Percentiles rank a stretch among this genome's conserved stretches.
Conservation (phyloP, 2,888 invertebrate species). For the Andrena fulva region DNA sequence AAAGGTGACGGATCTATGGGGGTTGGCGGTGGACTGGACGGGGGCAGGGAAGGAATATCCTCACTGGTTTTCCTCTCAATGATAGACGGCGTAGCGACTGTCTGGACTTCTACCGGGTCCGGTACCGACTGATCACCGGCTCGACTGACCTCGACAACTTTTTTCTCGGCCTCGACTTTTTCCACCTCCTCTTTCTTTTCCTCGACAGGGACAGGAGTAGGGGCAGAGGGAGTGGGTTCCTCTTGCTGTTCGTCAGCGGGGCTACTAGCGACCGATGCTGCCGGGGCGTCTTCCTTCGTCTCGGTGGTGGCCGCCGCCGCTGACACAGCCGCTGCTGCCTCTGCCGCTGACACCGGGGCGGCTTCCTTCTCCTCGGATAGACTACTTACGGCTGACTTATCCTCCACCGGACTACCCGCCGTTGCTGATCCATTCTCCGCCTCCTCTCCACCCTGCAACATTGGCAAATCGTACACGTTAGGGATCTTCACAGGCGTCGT, state of each 20-base stretch:
- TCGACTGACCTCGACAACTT: conserved; percentile 84
- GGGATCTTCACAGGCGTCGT: too few relatives aligned
- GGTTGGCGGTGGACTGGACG: conserved; percentile 83
- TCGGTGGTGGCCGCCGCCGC: conserved; percentile 45
- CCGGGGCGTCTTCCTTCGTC: conserved; percentile 63
- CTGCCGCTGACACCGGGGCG: conserved; percentile 58
- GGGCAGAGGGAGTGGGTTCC: conserved; percentile 78
- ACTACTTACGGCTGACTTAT: conserved; percentile 79
- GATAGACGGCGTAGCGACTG: conserved; percentile 83
- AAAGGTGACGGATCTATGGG: conserved; percentile 83
- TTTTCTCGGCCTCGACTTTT: conserved; percentile 77
- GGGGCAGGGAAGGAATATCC: conserved; percentile 81
- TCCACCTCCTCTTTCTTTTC: conserved; percentile 76
- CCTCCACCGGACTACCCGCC: conserved; percentile 76
- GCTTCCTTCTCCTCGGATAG: conserved; percentile 76
- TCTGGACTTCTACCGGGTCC: conserved; percentile 79
- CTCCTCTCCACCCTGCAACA: conserved; percentile 82
- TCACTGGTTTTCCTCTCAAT: conserved; percentile 84
- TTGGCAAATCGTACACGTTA: background rate
- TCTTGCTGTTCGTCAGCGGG: conserved; percentile 77
- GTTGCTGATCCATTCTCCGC: conserved; percentile 72
- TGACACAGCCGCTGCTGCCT: conserved; percentile 47
- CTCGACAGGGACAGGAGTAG: conserved; percentile 78
- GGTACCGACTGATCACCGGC: conserved; percentile 70
- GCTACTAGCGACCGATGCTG: conserved; percentile 54